Percentiles rank a stretch among this genome's conserved stretches.
These are phyloP conservation scores for Callionymus lyra DNA, from an alignment of 2,113 vertebrate genomes.

Conservation along the genomic window DNA sequence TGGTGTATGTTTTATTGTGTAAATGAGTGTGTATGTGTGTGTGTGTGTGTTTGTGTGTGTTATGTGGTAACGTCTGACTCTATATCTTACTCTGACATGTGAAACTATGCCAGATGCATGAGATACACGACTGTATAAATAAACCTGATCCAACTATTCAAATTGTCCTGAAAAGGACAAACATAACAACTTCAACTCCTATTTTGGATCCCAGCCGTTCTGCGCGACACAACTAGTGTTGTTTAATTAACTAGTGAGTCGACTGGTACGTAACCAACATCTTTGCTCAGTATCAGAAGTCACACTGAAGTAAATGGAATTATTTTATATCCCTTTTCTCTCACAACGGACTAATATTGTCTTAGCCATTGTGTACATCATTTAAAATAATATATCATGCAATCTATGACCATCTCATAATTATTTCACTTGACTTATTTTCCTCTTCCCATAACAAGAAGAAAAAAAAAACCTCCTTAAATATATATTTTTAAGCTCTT, in stretches of 20 bases:
- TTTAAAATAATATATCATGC: too few species aligned
- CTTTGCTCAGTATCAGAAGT: too few species aligned
- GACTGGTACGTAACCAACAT: background rate
- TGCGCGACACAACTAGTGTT: background rate
- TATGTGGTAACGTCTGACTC: background rate
- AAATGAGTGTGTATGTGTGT: background rate
- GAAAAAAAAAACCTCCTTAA: too few species aligned
- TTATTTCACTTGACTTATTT: too few species aligned
- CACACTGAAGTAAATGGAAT: too few species aligned
- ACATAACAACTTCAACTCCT: constrained; percentile 6
- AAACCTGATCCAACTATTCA: constrained; percentile 14
- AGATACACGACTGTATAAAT: constrained; percentile 13
- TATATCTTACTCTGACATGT: constrained; percentile 1
- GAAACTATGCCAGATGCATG: constrained; percentile 2
- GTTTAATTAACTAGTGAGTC: constrained; percentile 5
- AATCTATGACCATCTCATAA: too few species aligned
- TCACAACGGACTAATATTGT: too few species aligned
- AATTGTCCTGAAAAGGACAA: constrained; percentile 3
- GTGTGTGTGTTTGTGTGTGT: background rate
- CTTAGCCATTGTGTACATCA: too few species aligned
- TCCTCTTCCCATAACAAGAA: too few species aligned
- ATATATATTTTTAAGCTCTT: too few species aligned
- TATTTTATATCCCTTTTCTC: too few species aligned
- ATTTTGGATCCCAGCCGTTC: constrained; percentile 2
- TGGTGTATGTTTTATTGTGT: background rate